Conservation (phyloP, 2,113 vertebrate species). For the Notothenia coriiceps region DNA sequence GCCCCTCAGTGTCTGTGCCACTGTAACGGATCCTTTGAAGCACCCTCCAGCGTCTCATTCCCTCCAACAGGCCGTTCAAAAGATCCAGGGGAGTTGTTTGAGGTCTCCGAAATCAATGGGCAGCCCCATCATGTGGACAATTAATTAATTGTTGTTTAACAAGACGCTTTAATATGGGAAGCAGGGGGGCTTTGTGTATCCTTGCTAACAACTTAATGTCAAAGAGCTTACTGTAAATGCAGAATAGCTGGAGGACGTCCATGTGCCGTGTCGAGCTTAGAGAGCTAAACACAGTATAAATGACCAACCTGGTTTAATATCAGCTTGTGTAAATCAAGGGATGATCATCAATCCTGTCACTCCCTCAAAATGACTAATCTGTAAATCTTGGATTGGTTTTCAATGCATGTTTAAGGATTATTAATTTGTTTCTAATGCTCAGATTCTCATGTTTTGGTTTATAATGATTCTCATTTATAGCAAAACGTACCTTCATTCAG, state of each 20-base stretch:
- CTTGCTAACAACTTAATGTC: neutral
- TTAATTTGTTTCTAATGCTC: constrained; percentile 19
- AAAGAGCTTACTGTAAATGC: neutral
- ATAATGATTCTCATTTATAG: neutral
- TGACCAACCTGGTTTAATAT: neutral
- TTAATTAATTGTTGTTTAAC: neutral
- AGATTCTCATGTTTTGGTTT: neutral
- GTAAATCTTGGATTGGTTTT: neutral
- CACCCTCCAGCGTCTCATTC: neutral
- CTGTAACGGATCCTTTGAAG: neutral
- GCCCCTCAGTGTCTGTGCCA: neutral
- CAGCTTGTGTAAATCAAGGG: neutral
- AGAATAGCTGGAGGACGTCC: neutral
- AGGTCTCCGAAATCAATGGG: neutral
- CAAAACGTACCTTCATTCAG: neutral
- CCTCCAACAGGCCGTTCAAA: constrained; percentile 13
- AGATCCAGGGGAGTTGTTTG: neutral
- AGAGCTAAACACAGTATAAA: neutral
- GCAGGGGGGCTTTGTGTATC: neutral
- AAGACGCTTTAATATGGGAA: neutral
- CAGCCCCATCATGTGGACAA: neutral
- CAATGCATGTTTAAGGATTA: constrained; percentile 4
- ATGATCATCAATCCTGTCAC: neutral
- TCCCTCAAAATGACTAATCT: neutral
- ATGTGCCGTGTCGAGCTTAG: neutral